Evolutionary conservation across 2,888 invertebrate genomes (phyloP), one percentile per base, ranked within the genome.

Genomic region (Ophion ventricosus): DNA sequence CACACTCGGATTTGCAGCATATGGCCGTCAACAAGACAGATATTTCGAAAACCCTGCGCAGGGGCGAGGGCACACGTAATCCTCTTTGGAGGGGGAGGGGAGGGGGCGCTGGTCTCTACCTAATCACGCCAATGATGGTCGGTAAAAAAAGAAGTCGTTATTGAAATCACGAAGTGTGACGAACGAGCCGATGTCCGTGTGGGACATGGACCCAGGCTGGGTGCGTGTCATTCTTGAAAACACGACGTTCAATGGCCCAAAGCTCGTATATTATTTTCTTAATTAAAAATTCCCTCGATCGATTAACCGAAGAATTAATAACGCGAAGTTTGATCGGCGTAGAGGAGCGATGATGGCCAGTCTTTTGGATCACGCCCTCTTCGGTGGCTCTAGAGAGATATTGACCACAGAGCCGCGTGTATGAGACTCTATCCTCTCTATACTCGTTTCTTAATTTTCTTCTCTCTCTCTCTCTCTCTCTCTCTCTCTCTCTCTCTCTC

Each of bases 211-310:
- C 10, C 23, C 54, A 23, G n/a, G 56, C 61, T 35, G 8, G 61
- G 20, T 11, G n/a, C 75, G n/a, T 57, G 72, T 78, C 70, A 78
- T 81, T 78, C 4, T 17, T 14, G 26, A 17, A 56, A 67, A 61
- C 74, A 54, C 59, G 59, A 56, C 73, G 29, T 25, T 29, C 25
- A 4, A 74, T 40, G n/a, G 3, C 56, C 11, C 43, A 43, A 70
- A 26, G 43, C 78, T 74, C 67, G 73, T 70, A 43, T 78, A 61
- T 69, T 74, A 57, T 35, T 75, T 82, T 73, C 79, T 67, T 67
- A 84, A 84, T 84, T 84, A 84, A 84, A 82, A 84, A 79, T 82
- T 56, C 70, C 54, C 75, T 82, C 79, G 76, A 82, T 84, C 84
- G 82, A 84, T 84, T 79, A 72, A 74, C 11, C 56, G 82, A 82